phyloP scores from a whole-genome alignment of 2,113 vertebrate genomes.

The Carassius gibelio region DNA sequence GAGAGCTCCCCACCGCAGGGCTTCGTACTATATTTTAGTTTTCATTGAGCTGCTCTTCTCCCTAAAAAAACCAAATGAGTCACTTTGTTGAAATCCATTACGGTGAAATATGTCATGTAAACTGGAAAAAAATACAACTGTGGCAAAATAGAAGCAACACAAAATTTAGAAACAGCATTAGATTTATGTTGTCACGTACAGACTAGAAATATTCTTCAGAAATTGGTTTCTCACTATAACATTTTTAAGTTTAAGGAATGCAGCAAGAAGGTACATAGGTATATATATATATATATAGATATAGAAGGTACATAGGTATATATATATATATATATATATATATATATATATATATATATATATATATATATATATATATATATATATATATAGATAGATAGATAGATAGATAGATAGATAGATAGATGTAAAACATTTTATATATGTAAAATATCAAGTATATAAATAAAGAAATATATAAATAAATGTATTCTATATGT shows the following conservation, averaged over 20 bases:
- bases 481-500: neutral
- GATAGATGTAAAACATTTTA: no score
- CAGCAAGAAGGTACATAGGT: neutral
- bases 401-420: no score
- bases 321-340: no score
- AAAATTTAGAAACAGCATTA: neutral
- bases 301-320: no score
- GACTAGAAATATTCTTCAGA: neutral
- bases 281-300: no score
- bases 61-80: slow-evolving; percentile 25
- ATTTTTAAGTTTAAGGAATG: no score
- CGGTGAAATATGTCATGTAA: neutral
- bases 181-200: neutral
- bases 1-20: slow-evolving; percentile 36
- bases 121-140: neutral
- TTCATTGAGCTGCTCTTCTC: neutral
- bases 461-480: no score
- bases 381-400: no score
- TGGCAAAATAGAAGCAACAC: neutral
- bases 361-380: no score
- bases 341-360: no score
- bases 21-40: neutral
- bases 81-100: slow-evolving; percentile 26
- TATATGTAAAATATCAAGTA: no score
- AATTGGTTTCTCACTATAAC: neutral